phyloP scores from a whole-genome alignment of 2,797 vertebrate species.

The Hoplostethus atlanticus region DNA sequence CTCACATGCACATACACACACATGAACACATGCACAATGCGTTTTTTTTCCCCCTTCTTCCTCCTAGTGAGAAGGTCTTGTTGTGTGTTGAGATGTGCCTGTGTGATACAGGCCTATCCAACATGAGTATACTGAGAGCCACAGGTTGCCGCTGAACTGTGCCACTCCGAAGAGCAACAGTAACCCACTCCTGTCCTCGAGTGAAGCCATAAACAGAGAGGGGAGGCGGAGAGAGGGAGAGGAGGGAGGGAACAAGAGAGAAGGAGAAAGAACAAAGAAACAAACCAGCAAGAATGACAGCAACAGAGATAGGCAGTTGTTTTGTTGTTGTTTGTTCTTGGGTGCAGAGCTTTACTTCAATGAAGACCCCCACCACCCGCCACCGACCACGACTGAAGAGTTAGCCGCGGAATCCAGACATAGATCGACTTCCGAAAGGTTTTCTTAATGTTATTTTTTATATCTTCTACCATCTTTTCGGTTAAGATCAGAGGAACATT shows the following conservation, averaged over 20 bases:
- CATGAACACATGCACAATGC: neutral
- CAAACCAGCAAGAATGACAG: slow-evolving; percentile 17
- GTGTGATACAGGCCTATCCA: neutral
- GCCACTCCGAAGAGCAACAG: slow-evolving; percentile 18
- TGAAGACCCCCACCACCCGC: slow-evolving; percentile 6
- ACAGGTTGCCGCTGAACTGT: slow-evolving; percentile 25
- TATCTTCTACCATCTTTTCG: slow-evolving; percentile 3
- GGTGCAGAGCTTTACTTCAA: slow-evolving; percentile 9
- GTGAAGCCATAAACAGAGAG: slow-evolving; percentile 7
- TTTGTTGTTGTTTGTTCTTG: slow-evolving; percentile 13
- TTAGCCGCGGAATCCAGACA: slow-evolving; percentile 3
- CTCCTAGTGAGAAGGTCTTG: neutral
- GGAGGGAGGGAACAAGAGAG: neutral
- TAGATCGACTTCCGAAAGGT: slow-evolving; percentile 7
- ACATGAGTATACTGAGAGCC: slow-evolving; percentile 3
- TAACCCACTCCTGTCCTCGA: neutral
- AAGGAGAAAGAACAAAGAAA: neutral
- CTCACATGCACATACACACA: neutral
- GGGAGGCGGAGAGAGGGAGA: neutral
- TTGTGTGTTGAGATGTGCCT: slow-evolving; percentile 29
- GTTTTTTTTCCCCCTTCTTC: neutral
- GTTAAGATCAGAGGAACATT: neutral
- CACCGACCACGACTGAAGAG: slow-evolving; percentile 14
- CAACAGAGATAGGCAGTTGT: slow-evolving; percentile 21
- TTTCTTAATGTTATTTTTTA: neutral